Evolutionary conservation across 2,797 vertebrate genomes (phyloP).

Genomic region (Acipenser oxyrinchus): DNA sequence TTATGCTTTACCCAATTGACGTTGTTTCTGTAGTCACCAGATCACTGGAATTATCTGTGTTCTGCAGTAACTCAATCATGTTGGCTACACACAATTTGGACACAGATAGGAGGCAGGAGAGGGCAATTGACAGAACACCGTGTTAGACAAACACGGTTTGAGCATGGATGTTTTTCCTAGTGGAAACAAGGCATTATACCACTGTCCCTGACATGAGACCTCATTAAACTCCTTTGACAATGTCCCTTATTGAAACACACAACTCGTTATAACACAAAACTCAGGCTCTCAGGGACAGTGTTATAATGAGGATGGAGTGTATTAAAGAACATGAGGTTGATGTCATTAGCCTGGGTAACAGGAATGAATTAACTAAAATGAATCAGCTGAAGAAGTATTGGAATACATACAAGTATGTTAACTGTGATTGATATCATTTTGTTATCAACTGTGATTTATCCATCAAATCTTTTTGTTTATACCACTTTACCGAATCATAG

Average conservation of each 20-base stretch:
- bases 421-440: constrained; percentile 17
- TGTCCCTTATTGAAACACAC: neutral
- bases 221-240: constrained; percentile 27
- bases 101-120: too few species aligned
- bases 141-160: too few species aligned
- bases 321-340: neutral
- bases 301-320: constrained; percentile 3
- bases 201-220: constrained; percentile 27
- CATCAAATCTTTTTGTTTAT: neutral
- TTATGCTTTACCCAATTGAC: too few species aligned
- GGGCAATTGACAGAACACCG: too few species aligned
- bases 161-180: too few species aligned
- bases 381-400: constrained; percentile 34
- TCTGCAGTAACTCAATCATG: too few species aligned
- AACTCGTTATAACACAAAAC: neutral
- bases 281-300: neutral
- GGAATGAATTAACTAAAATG: constrained; percentile 21
- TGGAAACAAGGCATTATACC: neutral
- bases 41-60: too few species aligned
- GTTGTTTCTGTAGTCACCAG: too few species aligned
- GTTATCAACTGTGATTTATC: neutral
- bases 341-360: neutral
- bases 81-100: too few species aligned
- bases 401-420: constrained; percentile 3
- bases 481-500: neutral